Conservation (phyloP, 35 echinoderm and acorn worm genomes). For the Apostichopus californicus region DNA sequence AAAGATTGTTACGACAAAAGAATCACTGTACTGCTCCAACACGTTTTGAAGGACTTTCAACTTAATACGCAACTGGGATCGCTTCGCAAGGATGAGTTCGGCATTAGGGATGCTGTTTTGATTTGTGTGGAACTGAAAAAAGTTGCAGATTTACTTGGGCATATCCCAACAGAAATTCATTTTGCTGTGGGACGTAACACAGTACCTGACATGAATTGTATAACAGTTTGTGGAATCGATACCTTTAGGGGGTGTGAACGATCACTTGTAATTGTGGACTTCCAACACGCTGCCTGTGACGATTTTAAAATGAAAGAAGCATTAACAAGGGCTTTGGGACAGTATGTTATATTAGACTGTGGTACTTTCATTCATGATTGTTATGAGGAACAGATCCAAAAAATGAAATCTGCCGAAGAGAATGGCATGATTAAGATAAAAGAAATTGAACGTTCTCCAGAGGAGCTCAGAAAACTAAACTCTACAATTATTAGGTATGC, state of each 20-base stretch:
- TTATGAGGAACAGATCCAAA: conserved; percentile 39
- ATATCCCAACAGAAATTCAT: not conserved
- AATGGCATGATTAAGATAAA: not conserved
- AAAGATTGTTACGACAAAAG: not conserved
- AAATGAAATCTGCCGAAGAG: not conserved
- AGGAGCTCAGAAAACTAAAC: conserved; percentile 2
- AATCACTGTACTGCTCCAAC: conserved; percentile 1
- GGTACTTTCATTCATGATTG: not conserved
- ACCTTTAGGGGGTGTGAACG: conserved; percentile 26
- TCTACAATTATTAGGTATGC: not conserved
- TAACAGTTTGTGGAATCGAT: not conserved
- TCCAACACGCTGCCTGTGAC: not conserved
- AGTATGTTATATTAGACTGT: conserved; percentile 20
- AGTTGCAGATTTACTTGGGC: not conserved
- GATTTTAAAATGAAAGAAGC: conserved; percentile 1
- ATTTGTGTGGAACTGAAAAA: not conserved
- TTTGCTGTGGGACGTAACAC: not conserved
- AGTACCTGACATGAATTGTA: not conserved
- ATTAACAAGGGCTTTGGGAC: conserved; percentile 26
- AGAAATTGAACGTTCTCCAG: conserved; percentile 21
- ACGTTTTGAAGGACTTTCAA: not conserved
- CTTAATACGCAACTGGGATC: not conserved
- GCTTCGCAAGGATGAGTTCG: not conserved
- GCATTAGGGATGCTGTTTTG: not conserved
- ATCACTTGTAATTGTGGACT: conserved; percentile 21